Evolutionary conservation across 2,888 invertebrate species (phyloP), one percentile per base, ranked within the genome.

Genomic region (Dicyrtoma fusca): DNA sequence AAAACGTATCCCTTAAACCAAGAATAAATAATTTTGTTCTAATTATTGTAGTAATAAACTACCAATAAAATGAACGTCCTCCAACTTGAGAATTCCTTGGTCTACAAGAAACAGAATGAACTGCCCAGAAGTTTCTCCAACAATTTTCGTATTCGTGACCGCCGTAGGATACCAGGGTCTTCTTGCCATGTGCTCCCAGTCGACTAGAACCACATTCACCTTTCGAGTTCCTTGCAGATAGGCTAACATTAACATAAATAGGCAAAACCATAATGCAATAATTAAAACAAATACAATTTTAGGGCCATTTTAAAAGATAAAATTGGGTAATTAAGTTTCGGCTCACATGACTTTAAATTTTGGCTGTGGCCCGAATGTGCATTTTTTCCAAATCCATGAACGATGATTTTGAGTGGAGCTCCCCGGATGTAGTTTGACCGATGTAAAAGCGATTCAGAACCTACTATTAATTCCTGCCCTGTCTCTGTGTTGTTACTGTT

Each of bases 301-400:
- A 42, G 13, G 26, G 34, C 4, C 34, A 8, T 34, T 5, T 8
- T 34, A 34, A 5, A 5, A 34, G 34, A 34, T 10, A 19, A 11
- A 14, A 34, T 44, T 42, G 4, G 10, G n/a, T 34, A 34, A 34
- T 8, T 34, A 17, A 8, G n/a, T n/a, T n/a, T n/a, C n/a, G n/a
- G n/a, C n/a, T 69, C 63, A 75, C 75, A 73, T 53, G 57, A 17
- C 73, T 74, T 74, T 5, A 74, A 66, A 13, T 49, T 66, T 17
- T 68, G 71, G 21, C 74, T 66, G n/a, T 74, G 72, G 23, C 79
- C 79, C 8, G 73, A 55, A 1, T 17, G 53, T 19, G 25, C 59
- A 19, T 69, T 72, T 57, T 75, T 74, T n/a, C 70, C 47, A 26
- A 79, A 81, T 14, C 79, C 81, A 75, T 81, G 81, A 21, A 74